Evolutionary conservation across 2,888 invertebrate genomes (phyloP).

Genomic region (Chymomyza procnemis): DNA sequence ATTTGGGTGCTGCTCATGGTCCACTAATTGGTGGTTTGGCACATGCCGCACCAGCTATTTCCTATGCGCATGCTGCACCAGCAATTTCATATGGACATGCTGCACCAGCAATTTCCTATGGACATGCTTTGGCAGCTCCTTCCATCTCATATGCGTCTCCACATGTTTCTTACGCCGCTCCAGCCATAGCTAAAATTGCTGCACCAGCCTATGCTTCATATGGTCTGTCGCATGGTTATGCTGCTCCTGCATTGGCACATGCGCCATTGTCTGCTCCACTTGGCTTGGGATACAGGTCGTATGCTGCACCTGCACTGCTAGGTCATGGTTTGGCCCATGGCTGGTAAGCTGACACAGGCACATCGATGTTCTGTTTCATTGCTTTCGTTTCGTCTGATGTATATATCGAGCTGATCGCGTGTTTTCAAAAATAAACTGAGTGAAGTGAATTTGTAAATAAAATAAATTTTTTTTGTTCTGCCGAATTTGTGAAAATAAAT

Average conservation of each 20-base stretch:
- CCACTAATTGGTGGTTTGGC: conserved; percentile 36
- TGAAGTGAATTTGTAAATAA: conserved; percentile 1
- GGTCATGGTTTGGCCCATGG: conserved; percentile 69
- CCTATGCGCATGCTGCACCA: conserved; percentile 36
- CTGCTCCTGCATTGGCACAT: conserved; percentile 57
- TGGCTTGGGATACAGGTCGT: conserved; percentile 40
- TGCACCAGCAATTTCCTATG: conserved; percentile 53
- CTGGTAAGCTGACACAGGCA: conserved; percentile 55
- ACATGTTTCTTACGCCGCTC: conserved; percentile 50
- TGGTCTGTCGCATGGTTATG: conserved; percentile 33
- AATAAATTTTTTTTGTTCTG: background rate
- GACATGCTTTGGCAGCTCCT: conserved; percentile 47
- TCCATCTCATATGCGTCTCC: conserved; percentile 30
- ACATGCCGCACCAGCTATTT: conserved; percentile 39
- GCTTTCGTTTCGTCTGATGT: conserved; percentile 32
- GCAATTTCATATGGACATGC: conserved; percentile 36
- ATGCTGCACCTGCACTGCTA: conserved; percentile 80
- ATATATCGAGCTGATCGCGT: background rate
- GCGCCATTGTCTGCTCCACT: conserved; percentile 29
- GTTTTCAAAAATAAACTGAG: background rate
- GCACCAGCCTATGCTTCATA: conserved; percentile 44
- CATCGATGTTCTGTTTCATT: conserved; percentile 15
- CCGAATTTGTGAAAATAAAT: too few species aligned
- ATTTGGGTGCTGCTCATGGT: conserved; percentile 57
- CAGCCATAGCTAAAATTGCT: conserved; percentile 46